Evolutionary conservation across 1,140 invertebrate genomes (phyloP).

Genomic region (Brachionus manjavacas): DNA sequence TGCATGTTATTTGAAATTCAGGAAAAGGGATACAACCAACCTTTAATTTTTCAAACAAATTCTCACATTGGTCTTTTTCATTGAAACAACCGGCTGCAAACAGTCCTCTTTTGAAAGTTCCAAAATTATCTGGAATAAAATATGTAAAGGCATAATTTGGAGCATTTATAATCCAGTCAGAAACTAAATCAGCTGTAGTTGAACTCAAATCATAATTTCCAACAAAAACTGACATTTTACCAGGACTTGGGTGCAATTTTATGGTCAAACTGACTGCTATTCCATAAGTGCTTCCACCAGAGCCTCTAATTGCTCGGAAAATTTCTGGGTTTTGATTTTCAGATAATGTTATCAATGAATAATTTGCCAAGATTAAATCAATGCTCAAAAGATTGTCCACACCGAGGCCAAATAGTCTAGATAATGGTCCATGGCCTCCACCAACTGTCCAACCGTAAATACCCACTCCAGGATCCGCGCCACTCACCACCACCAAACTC

Average conservation of each 20-base stretch:
- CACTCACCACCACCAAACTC: conserved; percentile 44
- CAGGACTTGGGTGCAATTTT: conserved; percentile 44
- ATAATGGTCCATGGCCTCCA: conserved; percentile 48
- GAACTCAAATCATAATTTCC: background rate
- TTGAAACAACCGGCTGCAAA: background rate
- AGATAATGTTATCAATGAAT: background rate
- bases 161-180: conserved; percentile 8
- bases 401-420: conserved; percentile 46
- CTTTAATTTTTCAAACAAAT: background rate
- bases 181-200: background rate
- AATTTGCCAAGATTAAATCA: conserved; percentile 45
- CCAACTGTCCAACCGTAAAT: conserved; percentile 47
- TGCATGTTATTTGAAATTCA: background rate
- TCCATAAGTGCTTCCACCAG: conserved; percentile 48
- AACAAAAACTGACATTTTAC: conserved; percentile 4
- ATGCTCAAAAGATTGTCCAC: conserved; percentile 47
- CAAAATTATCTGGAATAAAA: background rate
- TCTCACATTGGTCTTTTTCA: background rate
- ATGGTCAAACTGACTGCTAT: conserved; percentile 45
- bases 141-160: conserved; percentile 11
- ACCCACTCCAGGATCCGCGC: conserved; percentile 45
- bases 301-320: conserved; percentile 49
- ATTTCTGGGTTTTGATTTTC: conserved; percentile 44
- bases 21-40: background rate
- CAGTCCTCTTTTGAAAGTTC: background rate